phyloP scores from a whole-genome alignment of 2,797 vertebrate genomes.

The Coendou prehensilis region DNA sequence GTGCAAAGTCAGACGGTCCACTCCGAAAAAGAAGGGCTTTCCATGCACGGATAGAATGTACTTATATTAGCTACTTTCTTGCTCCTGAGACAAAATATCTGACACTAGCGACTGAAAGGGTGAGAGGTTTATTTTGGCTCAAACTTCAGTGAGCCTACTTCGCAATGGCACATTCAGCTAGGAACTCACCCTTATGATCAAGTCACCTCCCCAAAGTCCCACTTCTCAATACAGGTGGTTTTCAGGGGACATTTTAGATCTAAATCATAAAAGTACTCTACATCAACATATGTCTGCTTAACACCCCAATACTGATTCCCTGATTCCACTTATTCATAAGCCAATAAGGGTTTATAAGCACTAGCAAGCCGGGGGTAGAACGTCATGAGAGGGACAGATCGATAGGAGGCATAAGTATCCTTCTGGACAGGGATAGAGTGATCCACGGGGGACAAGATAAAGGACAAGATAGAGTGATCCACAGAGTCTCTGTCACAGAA shows the following conservation, averaged over 20 bases:
- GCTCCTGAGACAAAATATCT: background rate
- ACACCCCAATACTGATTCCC: background rate
- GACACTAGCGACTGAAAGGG: background rate
- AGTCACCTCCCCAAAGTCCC: background rate
- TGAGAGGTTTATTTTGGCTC: background rate
- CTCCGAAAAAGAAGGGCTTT: background rate
- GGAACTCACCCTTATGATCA: background rate
- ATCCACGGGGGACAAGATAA: no score
- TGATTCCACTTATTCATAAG: background rate
- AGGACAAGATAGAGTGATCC: no score
- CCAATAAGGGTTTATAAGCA: background rate
- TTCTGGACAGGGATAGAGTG: no score
- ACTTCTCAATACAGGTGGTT: background rate
- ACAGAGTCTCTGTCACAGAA: background rate
- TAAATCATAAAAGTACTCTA: background rate
- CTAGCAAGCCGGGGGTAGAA: background rate
- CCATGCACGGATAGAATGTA: background rate
- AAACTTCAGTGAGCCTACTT: background rate
- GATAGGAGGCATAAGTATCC: no score
- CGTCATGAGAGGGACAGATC: background rate
- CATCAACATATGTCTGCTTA: background rate
- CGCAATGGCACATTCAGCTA: no score
- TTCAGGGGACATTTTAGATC: background rate
- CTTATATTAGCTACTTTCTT: background rate
- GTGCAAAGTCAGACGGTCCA: conserved; percentile 74